Conservation (phyloP, 1,140 invertebrate genomes). For the Helicoverpa zea region DNA sequence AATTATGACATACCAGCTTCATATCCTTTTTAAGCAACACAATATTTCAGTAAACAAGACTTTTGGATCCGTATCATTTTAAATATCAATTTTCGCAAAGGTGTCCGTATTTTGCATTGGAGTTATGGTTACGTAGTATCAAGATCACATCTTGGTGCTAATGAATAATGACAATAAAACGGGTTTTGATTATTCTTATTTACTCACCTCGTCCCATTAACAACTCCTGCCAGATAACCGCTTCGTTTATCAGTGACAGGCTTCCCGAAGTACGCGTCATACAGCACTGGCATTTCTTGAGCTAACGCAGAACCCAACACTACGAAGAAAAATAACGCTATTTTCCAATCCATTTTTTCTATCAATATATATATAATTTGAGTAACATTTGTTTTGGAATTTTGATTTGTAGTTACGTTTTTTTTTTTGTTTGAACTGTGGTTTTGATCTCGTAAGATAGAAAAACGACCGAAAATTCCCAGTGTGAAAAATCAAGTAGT, state of each 20-base stretch:
- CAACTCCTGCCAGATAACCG: not conserved
- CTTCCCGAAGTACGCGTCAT: conserved; percentile 53
- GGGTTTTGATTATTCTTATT: too few relatives aligned
- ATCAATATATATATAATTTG: too few relatives aligned
- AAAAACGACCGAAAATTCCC: not conserved
- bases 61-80: too few relatives aligned
- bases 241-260: conserved; percentile 30
- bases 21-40: too few relatives aligned
- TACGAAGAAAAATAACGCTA: not conserved
- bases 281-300: conserved; percentile 15
- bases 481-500: not conserved
- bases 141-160: too few relatives aligned
- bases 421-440: not conserved
- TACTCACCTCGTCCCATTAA: conserved; percentile 28
- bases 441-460: too few relatives aligned
- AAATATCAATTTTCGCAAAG: too few relatives aligned
- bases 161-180: too few relatives aligned
- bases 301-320: not conserved
- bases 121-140: too few relatives aligned
- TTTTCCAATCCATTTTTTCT: not conserved
- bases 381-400: not conserved
- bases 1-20: too few relatives aligned
- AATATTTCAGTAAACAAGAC: too few relatives aligned
- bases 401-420: not conserved
- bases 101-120: too few relatives aligned